These are phyloP conservation scores for Desoria tigrina DNA, from an alignment of 2,888 invertebrate genomes.

Conservation along the genomic window DNA sequence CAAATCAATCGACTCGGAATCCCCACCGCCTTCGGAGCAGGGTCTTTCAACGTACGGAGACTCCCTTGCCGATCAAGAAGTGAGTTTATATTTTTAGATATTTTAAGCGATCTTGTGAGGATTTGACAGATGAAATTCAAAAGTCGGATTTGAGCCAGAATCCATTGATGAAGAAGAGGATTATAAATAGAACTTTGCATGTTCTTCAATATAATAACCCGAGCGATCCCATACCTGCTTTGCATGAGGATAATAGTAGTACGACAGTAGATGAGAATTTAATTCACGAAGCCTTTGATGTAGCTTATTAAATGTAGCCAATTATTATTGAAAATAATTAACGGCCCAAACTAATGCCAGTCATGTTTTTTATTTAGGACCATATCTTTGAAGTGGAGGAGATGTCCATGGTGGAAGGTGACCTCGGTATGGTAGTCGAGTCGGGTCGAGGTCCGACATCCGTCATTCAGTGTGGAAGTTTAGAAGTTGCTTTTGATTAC, in stretches of 20 bases:
- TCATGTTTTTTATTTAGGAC: slow-evolving; percentile 54
- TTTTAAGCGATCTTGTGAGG: no score
- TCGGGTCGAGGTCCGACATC: slow-evolving; percentile 53
- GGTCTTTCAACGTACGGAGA: slow-evolving; percentile 51
- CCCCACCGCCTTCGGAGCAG: slow-evolving; percentile 51
- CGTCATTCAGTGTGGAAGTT: slow-evolving; percentile 69
- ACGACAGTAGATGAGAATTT: no score
- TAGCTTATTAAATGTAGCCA: no score
- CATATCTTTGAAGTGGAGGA: slow-evolving; percentile 56
- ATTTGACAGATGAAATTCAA: no score
- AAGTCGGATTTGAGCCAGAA: no score
- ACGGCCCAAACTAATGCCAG: not conserved
- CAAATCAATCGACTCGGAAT: slow-evolving; percentile 52
- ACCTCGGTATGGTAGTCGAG: slow-evolving; percentile 55
- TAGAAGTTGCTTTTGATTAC: slow-evolving; percentile 85
- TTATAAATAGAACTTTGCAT: no score
- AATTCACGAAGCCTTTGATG: no score
- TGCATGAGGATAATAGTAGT: no score
- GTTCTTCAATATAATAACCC: no score
- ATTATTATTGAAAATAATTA: no score
- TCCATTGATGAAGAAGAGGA: no score
- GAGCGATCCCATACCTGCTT: no score
- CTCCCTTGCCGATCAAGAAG: slow-evolving; percentile 53
- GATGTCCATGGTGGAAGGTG: slow-evolving; percentile 57
- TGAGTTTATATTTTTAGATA: slow-evolving; percentile 44